A percentile compares a stretch with the other conserved stretches of the same genome.
These are phyloP conservation scores for Aculops lycopersici DNA, from an alignment of 1,140 invertebrate genomes.

Conservation along the genomic window DNA sequence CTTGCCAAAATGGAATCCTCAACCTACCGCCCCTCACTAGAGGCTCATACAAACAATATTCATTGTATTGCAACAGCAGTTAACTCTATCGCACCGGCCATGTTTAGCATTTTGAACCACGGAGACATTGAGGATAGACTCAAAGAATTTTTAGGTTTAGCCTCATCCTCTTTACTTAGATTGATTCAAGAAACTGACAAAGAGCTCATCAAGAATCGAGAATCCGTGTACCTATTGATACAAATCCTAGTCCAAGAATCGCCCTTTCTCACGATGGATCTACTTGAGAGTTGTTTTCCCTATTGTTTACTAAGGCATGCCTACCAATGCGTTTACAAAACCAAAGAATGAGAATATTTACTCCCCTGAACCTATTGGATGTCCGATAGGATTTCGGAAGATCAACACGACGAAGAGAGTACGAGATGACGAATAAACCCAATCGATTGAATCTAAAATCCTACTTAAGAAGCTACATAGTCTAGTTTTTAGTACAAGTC, in stretches of 20 bases:
- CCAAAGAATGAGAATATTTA: too few relatives aligned
- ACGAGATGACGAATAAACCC: too few relatives aligned
- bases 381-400: too few relatives aligned
- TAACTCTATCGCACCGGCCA: constrained; percentile 75
- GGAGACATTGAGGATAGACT: constrained; percentile 85
- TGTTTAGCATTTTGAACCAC: constrained; percentile 75
- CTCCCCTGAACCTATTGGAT: too few relatives aligned
- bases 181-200: constrained; percentile 80
- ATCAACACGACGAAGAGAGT: too few relatives aligned
- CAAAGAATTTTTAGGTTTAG: constrained; percentile 86
- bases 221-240: constrained; percentile 74
- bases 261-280: constrained; percentile 84
- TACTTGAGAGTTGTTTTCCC: constrained; percentile 85
- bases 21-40: constrained; percentile 53
- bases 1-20: constrained; percentile 62
- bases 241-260: constrained; percentile 87
- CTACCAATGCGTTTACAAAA: constrained; percentile 70
- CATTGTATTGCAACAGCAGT: constrained; percentile 86
- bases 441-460: too few relatives aligned
- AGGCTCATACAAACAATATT: constrained; percentile 86
- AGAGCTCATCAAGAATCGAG: constrained; percentile 62
- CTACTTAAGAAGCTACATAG: too few relatives aligned
- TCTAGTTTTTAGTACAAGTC: too few relatives aligned
- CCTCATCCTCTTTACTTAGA: constrained; percentile 67
- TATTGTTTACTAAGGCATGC: constrained; percentile 83